Evolutionary conservation across 2,113 vertebrate species (phyloP).

Genomic region (Paramormyrops kingsleyae): DNA sequence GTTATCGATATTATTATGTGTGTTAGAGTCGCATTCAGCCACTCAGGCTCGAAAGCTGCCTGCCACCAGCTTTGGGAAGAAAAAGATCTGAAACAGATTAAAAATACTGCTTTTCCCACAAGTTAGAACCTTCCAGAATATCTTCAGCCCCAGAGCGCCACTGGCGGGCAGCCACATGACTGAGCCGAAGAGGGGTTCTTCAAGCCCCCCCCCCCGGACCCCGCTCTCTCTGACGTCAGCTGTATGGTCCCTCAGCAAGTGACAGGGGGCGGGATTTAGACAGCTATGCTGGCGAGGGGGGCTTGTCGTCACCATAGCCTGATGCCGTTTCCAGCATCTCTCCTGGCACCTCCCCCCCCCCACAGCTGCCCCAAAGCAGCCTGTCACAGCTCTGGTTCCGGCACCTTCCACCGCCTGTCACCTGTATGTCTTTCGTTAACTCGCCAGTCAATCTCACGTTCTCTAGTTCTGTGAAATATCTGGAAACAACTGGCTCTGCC

Average conservation of each 20-base stretch:
- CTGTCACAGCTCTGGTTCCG: neutral
- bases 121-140: conserved; percentile 9
- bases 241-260: neutral
- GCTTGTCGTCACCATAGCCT: too few relatives aligned
- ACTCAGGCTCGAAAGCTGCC: neutral
- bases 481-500: neutral
- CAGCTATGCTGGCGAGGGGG: neutral
- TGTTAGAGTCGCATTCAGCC: neutral
- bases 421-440: neutral
- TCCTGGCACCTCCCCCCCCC: neutral
- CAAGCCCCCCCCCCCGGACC: neutral
- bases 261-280: neutral
- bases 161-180: conserved; percentile 54
- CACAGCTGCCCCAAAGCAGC: neutral
- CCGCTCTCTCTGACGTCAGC: neutral
- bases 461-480: neutral
- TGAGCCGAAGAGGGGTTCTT: conserved; percentile 30
- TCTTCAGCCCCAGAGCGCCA: conserved; percentile 15
- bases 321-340: neutral
- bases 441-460: neutral
- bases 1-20: neutral
- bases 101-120: neutral
- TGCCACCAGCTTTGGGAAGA: neutral
- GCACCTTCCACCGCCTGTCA: neutral
- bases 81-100: neutral